phyloP scores from a whole-genome alignment of 1,140 invertebrate species.

The Schlechtendalia chinensis region DNA sequence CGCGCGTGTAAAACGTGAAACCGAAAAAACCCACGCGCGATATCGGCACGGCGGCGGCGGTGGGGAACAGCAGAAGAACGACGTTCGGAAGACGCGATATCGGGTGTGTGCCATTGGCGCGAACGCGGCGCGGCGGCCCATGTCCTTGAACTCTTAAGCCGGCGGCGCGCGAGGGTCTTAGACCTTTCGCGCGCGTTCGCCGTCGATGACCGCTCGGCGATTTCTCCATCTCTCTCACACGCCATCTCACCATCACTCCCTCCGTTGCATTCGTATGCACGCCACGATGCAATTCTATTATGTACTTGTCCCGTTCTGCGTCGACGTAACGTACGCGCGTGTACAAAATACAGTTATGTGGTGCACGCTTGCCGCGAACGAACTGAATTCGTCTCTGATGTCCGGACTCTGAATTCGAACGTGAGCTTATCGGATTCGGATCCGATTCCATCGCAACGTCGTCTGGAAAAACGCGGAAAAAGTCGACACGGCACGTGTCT shows the following conservation, averaged over 20 bases:
- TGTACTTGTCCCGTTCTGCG: too few relatives aligned
- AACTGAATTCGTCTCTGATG: too few relatives aligned
- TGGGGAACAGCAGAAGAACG: neutral
- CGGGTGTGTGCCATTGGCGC: conserved; percentile 21
- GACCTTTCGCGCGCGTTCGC: conserved; percentile 20
- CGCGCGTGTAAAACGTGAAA: neutral
- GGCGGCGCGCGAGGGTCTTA: conserved; percentile 4
- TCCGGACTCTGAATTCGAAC: too few relatives aligned
- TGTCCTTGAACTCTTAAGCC: conserved; percentile 37
- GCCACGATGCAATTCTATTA: neutral
- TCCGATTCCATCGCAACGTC: too few relatives aligned
- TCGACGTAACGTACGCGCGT: too few relatives aligned
- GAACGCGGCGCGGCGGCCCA: conserved; percentile 1
- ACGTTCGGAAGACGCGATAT: neutral
- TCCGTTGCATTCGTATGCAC: neutral
- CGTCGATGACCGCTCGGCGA: conserved; percentile 32
- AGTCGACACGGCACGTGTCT: too few relatives aligned
- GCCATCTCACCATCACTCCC: too few relatives aligned
- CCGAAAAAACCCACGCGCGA: neutral
- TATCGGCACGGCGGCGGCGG: neutral
- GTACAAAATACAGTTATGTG: too few relatives aligned
- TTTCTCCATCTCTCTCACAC: neutral
- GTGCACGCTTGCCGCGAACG: too few relatives aligned
- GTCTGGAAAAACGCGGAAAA: too few relatives aligned
- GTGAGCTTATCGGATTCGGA: too few relatives aligned